Base-by-base conservation (phyloP, 2,113 vertebrate genomes). In the Corapipo altera region DNA sequence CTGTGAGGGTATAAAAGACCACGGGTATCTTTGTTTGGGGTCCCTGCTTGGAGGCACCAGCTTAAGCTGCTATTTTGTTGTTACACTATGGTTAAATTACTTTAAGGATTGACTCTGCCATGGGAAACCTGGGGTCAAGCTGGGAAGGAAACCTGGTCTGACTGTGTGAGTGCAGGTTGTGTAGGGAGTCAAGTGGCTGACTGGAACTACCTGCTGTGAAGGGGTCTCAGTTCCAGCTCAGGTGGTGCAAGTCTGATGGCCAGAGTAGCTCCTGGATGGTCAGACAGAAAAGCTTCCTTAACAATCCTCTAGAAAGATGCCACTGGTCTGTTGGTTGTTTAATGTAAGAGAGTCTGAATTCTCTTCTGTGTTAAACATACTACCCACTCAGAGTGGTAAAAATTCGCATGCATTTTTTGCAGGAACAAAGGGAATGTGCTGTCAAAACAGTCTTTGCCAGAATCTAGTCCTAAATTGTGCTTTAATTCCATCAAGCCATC, bases 191-290 rank as follows among this genome's bases (percentile, higher is more conserved):
- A 0, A 27, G 21, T 23, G 6, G 18, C 10, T 55, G 24, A 32
- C 20, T 22, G 75, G n/a, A 30, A 11, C 30, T 55, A 67, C 20
- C 10, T 26, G 8, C 19, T 9, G 21, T 2, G 3, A 39, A 74
- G 37, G 15, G 11, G 3, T 3, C 37, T 28, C 0, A 0, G 27
- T 28, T 15, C 12, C 37, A 44, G 18, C 27, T 37, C 37, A 44
- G 10, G 37, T 7, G 27, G 8, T 51, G 26, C 0, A 0, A 33
- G 26, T 15, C 44, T 24, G 15, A 37, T 33, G 35, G 19, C 28
- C 54, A 52, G 37, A 30, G 37, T 9, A 12, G 27, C 9, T 52
- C 27, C 44, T 20, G 15, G 6, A 33, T 28, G 41, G 30, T 15
- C 24, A 58, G 22, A 30, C 5, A 52, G 46, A 12, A 39, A 74